Evolutionary conservation across 2,113 vertebrate species (phyloP).

Genomic region (Tupaia tana): DNA sequence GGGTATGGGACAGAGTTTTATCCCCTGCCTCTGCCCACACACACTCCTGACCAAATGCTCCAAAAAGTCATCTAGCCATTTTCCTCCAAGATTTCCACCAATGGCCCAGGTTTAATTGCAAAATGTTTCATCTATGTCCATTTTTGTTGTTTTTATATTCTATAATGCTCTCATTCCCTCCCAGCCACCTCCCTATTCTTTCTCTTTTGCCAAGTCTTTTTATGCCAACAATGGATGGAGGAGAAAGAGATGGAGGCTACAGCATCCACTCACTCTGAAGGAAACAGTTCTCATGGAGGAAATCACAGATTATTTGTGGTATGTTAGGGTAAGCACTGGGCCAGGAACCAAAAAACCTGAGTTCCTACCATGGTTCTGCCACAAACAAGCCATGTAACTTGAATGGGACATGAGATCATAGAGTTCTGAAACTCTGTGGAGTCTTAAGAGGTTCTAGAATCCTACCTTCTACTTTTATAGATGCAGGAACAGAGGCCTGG

Average conservation of each 20-base stretch:
- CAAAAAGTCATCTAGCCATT: background rate
- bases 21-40: too few relatives aligned
- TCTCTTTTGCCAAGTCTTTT: background rate
- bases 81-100: background rate
- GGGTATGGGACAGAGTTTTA: background rate
- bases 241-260: background rate
- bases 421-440: background rate
- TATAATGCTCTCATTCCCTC: background rate
- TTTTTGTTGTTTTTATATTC: background rate
- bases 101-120: background rate
- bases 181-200: background rate
- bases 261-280: background rate
- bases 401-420: background rate
- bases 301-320: background rate
- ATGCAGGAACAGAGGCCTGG: background rate
- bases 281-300: background rate
- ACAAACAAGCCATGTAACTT: background rate
- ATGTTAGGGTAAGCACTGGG: background rate
- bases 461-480: background rate
- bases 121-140: background rate
- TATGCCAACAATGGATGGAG: background rate
- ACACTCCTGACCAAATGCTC: background rate
- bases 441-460: background rate
- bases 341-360: background rate
- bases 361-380: background rate